Evolutionary conservation across 2,113 vertebrate species (phyloP), one percentile per base, ranked within the genome.

Genomic region (Columba livia): DNA sequence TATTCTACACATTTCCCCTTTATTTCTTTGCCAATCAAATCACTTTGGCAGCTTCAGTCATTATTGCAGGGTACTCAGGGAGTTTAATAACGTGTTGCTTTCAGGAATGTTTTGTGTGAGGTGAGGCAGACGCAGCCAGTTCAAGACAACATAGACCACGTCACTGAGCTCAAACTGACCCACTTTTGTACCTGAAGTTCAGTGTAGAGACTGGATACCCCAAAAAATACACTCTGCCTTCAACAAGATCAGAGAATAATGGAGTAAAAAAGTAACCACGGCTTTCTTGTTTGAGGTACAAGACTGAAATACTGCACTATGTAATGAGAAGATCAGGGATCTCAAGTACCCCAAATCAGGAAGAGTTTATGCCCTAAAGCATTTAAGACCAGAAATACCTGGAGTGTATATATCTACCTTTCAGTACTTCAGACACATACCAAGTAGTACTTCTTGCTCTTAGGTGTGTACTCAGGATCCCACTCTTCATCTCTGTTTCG

Each of bases 361-460:
- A 56, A 53, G 23, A 65, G 23, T 38, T 38, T 38, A 5, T 1
- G 4, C 81, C 23, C 74, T 29, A 3, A 24, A 32, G n/a, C 36
- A 16, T 12, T 44, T 3, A 28, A 65, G 58, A 19, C 5, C 32
- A 2, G 57, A 11, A 8, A 28, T 3, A 38, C 53, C 62, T 28
- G 42, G 18, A 61, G 56, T 3, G 14, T 12, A 29, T 3, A 1
- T 12, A 4, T 9, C 3, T 3, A 18, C 18, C 44, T 38, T 44
- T 32, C 70, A 28, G 53, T 42, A 60, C 69, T 79, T 44, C 72
- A 79, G 61, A 84, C 56, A 96, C 98, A 6, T 99, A 99, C 99
- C 98, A 99, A 94, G 97, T 99, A 99, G 98, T 99, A 99, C 86
- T 99, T 99, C 97, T 99, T 99, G 99, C 98, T 99, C 97, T 99